Conservation (phyloP, 1,140 invertebrate genomes). For the Hyphantria cunea region DNA sequence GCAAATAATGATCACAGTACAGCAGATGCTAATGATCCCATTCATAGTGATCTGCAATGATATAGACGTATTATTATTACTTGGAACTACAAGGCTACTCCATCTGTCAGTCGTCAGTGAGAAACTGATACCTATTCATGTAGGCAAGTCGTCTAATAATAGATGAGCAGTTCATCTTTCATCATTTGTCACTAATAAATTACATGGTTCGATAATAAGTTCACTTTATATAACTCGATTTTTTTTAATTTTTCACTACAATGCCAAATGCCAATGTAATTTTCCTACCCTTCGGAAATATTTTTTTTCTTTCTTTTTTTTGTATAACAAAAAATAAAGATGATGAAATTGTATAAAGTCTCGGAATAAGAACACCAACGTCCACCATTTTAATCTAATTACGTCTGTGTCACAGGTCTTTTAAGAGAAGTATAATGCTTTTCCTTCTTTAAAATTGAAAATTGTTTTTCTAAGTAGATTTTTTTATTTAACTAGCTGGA, state of each 20-base stretch:
- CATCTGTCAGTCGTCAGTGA: constrained; percentile 54
- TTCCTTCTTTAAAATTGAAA: too few relatives aligned
- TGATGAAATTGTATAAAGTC: too few relatives aligned
- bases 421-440: too few relatives aligned
- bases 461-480: too few relatives aligned
- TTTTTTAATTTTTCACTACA: not conserved
- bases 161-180: constrained; percentile 24
- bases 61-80: constrained; percentile 64
- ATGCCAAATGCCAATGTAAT: too few relatives aligned
- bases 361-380: too few relatives aligned
- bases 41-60: constrained; percentile 73
- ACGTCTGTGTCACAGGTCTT: too few relatives aligned
- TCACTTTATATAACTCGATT: not conserved
- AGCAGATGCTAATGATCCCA: constrained; percentile 62
- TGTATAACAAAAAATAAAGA: too few relatives aligned
- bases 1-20: constrained; percentile 56
- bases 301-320: too few relatives aligned
- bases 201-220: not conserved
- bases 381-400: too few relatives aligned
- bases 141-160: constrained; percentile 51
- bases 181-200: constrained; percentile 34
- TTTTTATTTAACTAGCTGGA: too few relatives aligned
- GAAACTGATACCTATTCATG: constrained; percentile 38
- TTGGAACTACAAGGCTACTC: constrained; percentile 50
- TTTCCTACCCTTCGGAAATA: too few relatives aligned